Evolutionary conservation across 2,797 vertebrate genomes (phyloP), one percentile per base, ranked within the genome.

Genomic region (Buphagus erythrorhynchus): DNA sequence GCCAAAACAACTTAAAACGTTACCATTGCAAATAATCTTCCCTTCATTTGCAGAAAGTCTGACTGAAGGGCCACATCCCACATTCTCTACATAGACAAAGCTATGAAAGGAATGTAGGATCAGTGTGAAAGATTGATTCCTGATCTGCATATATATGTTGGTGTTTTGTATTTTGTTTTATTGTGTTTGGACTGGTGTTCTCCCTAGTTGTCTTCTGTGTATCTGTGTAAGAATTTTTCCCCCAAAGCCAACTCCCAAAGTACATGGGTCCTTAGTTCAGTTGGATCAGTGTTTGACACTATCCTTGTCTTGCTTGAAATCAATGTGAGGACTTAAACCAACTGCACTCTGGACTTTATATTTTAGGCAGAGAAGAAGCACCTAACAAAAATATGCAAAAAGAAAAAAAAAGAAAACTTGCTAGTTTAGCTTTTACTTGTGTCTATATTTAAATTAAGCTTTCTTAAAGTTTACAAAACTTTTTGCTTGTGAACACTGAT

Each of bases 281-380:
- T 81, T 96, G 94, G 95, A 88, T 93, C 86, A 86, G 63, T 92
- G 79, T 95, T 83, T 92, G 88, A 92, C 81, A 86, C 85, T 94
- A 22, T 93, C 80, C 92, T 94, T 76, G 62, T 96, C 91, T 90
- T 94, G 89, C 89, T 95, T 88, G 94, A 94, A 94, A 96, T 93
- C 76, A 72, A 11, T 92, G 85, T 81, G 90, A 96, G 75, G 86
- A 93, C 86, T 96, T 97, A 71, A 43, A 95, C 93, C 93, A 93
- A 77, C 90, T 97, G 94, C 96, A 95, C 96, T 95, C 82, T 96
- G 90, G 95, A 97, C 96, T 97, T 94, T 92, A 93, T 91, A 83
- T 94, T 97, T 95, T 93, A 97, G 96, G 94, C 91, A 97, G 91
- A 97, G 74, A 92, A 97, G 91, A 98, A 97, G 96, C 93, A 97